Percentiles rank a stretch among this genome's conserved stretches.
Conservation (phyloP, 2,888 invertebrate species). For the Drosophila meridionalis region DNA sequence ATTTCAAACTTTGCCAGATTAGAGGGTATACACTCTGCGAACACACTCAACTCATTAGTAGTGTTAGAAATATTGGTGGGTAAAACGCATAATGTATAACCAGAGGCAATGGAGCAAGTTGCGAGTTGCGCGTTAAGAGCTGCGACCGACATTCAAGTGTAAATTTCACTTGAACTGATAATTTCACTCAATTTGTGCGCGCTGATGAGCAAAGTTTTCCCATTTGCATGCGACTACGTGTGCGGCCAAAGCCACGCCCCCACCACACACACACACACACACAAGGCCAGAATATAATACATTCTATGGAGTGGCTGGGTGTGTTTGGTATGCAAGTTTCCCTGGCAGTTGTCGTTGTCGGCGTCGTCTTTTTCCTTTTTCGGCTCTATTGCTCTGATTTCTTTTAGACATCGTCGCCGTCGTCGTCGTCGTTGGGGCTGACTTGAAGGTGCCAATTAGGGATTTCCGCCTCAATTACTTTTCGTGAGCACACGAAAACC, state of each 20-base stretch:
- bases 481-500: slow-evolving; percentile 75
- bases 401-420: slow-evolving; percentile 37
- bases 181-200: slow-evolving; percentile 80
- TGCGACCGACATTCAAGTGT: slow-evolving; percentile 75
- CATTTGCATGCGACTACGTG: slow-evolving; percentile 79
- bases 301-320: slow-evolving; percentile 5
- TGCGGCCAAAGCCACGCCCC: slow-evolving; percentile 37
- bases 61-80: slow-evolving; percentile 3
- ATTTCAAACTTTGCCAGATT: background rate
- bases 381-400: slow-evolving; percentile 55
- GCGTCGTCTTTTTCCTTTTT: slow-evolving; percentile 14
- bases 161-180: slow-evolving; percentile 81
- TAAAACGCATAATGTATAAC: slow-evolving; percentile 16
- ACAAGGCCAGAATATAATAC: slow-evolving; percentile 15
- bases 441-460: slow-evolving; percentile 80
- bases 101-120: slow-evolving; percentile 22
- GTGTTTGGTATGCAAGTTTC: slow-evolving; percentile 50
- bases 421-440: slow-evolving; percentile 27
- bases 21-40: background rate
- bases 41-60: background rate
- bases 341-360: slow-evolving; percentile 29
- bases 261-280: background rate
- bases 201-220: slow-evolving; percentile 81
- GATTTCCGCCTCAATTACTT: slow-evolving; percentile 80
- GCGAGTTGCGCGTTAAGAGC: slow-evolving; percentile 26